These are phyloP conservation scores for Amblyopsis rosae DNA, from an alignment of 2,113 vertebrate genomes.

Conservation along the genomic window DNA sequence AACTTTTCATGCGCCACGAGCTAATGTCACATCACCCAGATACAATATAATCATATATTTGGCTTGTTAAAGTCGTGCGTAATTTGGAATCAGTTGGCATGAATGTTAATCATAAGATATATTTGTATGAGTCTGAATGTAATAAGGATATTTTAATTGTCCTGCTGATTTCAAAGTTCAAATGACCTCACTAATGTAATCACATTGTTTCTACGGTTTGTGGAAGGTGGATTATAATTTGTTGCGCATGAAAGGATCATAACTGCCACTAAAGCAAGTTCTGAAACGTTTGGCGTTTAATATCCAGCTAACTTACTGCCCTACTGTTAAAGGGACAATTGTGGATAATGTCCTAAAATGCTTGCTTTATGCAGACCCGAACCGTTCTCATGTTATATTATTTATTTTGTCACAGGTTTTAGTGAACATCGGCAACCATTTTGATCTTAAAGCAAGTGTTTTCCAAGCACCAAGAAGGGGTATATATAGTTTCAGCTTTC, in stretches of 20 bases:
- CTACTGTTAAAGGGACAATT: constrained; percentile 11
- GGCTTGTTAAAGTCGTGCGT: constrained; percentile 23
- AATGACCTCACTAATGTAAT: constrained; percentile 12
- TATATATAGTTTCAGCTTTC: constrained; percentile 99
- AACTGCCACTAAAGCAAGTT: constrained; percentile 35
- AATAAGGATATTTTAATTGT: neutral
- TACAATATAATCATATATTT: neutral
- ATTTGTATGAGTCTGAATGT: constrained; percentile 17
- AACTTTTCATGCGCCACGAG: neutral
- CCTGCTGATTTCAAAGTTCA: neutral
- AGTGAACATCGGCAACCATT: constrained; percentile 99
- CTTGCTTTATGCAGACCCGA: neutral
- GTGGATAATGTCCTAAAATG: constrained; percentile 22
- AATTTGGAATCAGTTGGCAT: constrained; percentile 19
- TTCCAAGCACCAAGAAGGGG: constrained; percentile 97
- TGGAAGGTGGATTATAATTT: constrained; percentile 40
- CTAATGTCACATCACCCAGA: neutral
- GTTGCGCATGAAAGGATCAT: constrained; percentile 17
- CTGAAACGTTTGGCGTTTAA: constrained; percentile 36
- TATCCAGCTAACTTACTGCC: constrained; percentile 23
- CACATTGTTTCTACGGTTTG: constrained; percentile 36
- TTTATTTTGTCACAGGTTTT: constrained; percentile 84
- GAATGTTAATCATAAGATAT: constrained; percentile 18
- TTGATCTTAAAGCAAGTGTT: constrained; percentile 96
- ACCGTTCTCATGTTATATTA: constrained; percentile 19